Base-by-base conservation (phyloP, 2,888 invertebrate species). In the Sclerodermus sp. region DNA sequence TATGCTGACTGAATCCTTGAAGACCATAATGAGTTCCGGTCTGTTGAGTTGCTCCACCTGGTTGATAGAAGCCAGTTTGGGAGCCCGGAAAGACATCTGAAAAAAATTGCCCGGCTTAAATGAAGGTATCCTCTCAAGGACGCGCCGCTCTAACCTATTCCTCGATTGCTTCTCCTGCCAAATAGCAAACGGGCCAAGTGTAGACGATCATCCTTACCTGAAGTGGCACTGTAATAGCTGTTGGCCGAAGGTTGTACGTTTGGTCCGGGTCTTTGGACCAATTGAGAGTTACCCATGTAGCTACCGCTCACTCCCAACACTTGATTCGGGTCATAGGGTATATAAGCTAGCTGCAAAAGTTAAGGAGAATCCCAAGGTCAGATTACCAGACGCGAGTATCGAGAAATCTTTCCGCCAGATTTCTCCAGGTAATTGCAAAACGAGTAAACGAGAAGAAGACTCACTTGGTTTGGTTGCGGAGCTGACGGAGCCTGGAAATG, bases 271-370 rank as follows among this genome's bases (percentile, higher is more conserved):
- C 86, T 81, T 57, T 85, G 85, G 47, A 87, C 82, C 56, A 87
- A 81, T 51, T 84, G 85, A 1, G 86, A 85, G 54, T 83, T 84
- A 42, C 84, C 81, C 70, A 87, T 78, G 75, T 86, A 87, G 66
- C 83, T 82, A 59, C 81, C 82, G 66, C 80, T 79, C 38, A 80
- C 79, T 41, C 77, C 82, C 49, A 83, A 77, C 40, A 78, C 78
- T 71, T 82, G 82, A 55, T 80, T 78, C 13, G 80, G 85, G 77
- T 82, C 86, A 67, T 84, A 86, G 46, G 83, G 81, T 73, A 86
- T 84, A 71, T 82, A 85, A 57, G 85, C 73, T 73, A 83, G 79
- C 62, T 84, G 70, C 14, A 70, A 14, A 48, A 44, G 44, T n/a
- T n/a, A n/a, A n/a, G n/a, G n/a, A n/a, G n/a, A n/a, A n/a, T n/a